A percentile compares a stretch with the other conserved stretches of the same genome.
Conservation (phyloP, 2,797 vertebrate genomes). For the Monodelphis domestica region DNA sequence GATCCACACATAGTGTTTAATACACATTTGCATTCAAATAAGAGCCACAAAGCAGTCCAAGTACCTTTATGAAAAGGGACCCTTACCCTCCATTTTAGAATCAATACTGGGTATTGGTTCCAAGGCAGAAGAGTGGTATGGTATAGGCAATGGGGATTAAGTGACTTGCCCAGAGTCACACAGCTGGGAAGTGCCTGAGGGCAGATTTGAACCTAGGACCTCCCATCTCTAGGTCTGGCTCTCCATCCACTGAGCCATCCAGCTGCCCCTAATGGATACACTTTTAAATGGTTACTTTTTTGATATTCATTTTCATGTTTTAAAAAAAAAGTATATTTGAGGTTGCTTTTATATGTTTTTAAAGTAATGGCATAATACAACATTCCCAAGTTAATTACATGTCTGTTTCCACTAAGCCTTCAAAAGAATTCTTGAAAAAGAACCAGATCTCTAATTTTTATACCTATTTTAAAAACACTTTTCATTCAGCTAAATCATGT, state of each 20-base stretch:
- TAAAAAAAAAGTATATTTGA: background rate
- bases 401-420: slow-evolving; percentile 15
- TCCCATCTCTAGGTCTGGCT: too few relatives aligned
- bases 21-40: background rate
- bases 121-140: too few relatives aligned
- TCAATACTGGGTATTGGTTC: too few relatives aligned
- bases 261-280: too few relatives aligned
- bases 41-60: background rate
- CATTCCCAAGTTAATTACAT: background rate
- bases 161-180: too few relatives aligned
- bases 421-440: background rate
- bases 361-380: background rate
- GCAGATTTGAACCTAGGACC: too few relatives aligned
- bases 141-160: too few relatives aligned
- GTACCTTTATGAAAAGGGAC: slow-evolving; percentile 7
- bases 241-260: too few relatives aligned
- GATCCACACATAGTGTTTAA: background rate
- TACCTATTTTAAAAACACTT: background rate
- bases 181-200: too few relatives aligned
- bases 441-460: background rate
- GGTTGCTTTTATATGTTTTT: background rate
- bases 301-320: slow-evolving; percentile 2
- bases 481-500: background rate
- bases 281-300: background rate
- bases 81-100: too few relatives aligned